phyloP scores from a whole-genome alignment of 2,113 vertebrate genomes.

The Maccullochella peelii region DNA sequence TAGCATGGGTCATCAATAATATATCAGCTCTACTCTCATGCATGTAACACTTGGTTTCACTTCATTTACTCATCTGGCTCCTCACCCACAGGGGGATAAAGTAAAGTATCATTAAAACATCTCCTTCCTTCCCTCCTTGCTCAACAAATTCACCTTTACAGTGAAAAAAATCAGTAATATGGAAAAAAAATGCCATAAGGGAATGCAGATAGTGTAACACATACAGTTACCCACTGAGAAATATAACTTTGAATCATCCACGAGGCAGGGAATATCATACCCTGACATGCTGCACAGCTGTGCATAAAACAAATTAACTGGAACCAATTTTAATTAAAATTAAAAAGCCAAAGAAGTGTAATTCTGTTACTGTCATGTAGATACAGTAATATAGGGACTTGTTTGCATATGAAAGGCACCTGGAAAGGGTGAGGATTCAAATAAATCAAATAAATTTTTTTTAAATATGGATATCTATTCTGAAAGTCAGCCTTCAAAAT shows the following conservation, averaged over 20 bases:
- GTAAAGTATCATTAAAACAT: slow-evolving; percentile 76
- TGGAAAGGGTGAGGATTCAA: not conserved
- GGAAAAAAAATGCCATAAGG: not conserved
- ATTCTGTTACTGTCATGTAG: slow-evolving; percentile 20
- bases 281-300: slow-evolving; percentile 15
- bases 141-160: slow-evolving; percentile 49
- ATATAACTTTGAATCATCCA: slow-evolving; percentile 25
- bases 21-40: slow-evolving; percentile 66
- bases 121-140: slow-evolving; percentile 26
- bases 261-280: slow-evolving; percentile 2
- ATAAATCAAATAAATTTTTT: not conserved
- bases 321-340: slow-evolving; percentile 45
- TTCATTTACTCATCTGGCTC: slow-evolving; percentile 71
- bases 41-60: slow-evolving; percentile 80
- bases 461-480: not conserved
- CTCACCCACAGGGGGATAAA: slow-evolving; percentile 49
- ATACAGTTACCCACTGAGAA: slow-evolving; percentile 17
- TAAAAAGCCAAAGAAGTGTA: slow-evolving; percentile 17
- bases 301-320: slow-evolving; percentile 30
- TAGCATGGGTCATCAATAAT: slow-evolving; percentile 73
- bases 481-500: slow-evolving; percentile 16
- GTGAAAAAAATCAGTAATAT: slow-evolving; percentile 6
- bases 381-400: slow-evolving; percentile 11
- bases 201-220: not conserved
- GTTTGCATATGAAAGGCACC: slow-evolving; percentile 38